A percentile compares a stretch with the other conserved stretches of the same genome.
phyloP scores from a whole-genome alignment of 2,888 invertebrate species.

The Tenthredo scrophulariae region DNA sequence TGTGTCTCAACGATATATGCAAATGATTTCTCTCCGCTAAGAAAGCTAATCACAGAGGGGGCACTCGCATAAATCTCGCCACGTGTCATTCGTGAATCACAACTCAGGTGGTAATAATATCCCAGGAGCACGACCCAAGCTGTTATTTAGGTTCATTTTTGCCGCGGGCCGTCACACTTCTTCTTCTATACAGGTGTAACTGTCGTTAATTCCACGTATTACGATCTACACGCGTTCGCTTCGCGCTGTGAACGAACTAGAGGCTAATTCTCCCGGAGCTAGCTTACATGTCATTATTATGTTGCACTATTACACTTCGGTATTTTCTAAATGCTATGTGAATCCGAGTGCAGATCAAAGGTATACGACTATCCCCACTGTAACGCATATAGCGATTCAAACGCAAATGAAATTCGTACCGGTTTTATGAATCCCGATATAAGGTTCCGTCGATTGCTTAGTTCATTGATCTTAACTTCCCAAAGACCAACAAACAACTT shows the following conservation, averaged over 20 bases:
- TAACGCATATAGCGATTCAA: neutral
- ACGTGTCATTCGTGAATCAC: slow-evolving; percentile 74
- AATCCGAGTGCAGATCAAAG: neutral
- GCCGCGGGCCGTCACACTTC: slow-evolving; percentile 69
- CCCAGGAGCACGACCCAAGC: slow-evolving; percentile 68
- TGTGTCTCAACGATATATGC: slow-evolving; percentile 35
- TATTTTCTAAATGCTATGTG: neutral
- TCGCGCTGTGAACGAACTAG: slow-evolving; percentile 9
- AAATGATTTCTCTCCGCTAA: slow-evolving; percentile 57
- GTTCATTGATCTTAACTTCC: neutral
- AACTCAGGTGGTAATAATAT: slow-evolving; percentile 76
- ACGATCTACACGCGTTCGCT: slow-evolving; percentile 39
- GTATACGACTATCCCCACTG: neutral
- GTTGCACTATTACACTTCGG: neutral
- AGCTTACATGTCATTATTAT: slow-evolving; percentile 4
- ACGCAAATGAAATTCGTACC: neutral
- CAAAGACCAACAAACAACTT: slow-evolving; percentile 1
- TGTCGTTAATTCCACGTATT: slow-evolving; percentile 62
- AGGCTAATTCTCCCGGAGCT: neutral
- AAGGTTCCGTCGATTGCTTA: neutral
- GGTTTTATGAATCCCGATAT: neutral
- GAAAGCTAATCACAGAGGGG: slow-evolving; percentile 75
- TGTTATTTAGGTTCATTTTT: slow-evolving; percentile 74
- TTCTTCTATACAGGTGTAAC: slow-evolving; percentile 60
- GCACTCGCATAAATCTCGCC: slow-evolving; percentile 71